Evolutionary conservation across 2,888 invertebrate species (phyloP).

Genomic region (Dendrolimus pini): DNA sequence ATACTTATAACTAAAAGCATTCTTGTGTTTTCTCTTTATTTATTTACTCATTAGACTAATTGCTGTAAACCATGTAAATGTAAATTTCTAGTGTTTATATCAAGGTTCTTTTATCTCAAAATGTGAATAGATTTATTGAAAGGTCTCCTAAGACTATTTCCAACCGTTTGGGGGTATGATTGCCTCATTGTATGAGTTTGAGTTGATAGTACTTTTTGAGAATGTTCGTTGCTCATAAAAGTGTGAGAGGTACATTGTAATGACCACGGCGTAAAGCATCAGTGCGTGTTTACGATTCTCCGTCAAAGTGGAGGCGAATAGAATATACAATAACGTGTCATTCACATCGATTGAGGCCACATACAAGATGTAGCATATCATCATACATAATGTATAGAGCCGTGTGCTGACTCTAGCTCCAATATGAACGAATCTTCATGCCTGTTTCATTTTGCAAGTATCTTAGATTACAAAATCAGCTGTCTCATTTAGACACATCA

Average conservation of each 20-base stretch:
- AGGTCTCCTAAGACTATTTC: neutral
- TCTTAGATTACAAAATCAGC: too few species aligned
- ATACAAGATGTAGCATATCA: conserved; percentile 55
- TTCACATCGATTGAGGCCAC: conserved; percentile 70
- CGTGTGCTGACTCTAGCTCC: conserved; percentile 45
- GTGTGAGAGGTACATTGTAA: too few species aligned
- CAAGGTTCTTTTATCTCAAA: neutral
- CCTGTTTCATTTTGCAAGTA: conserved; percentile 17
- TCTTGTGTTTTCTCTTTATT: conserved; percentile 32
- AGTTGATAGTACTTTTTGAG: too few species aligned
- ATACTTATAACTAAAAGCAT: conserved; percentile 46
- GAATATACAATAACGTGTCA: conserved; percentile 73
- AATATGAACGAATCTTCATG: conserved; percentile 36
- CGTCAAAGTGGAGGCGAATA: conserved; percentile 60
- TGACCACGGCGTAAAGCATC: too few species aligned
- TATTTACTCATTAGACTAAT: conserved; percentile 35
- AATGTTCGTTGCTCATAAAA: too few species aligned
- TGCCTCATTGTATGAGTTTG: too few species aligned
- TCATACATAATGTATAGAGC: conserved; percentile 57
- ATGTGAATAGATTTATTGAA: neutral
- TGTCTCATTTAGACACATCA: too few species aligned
- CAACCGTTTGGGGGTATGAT: too few species aligned
- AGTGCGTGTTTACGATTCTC: conserved; percentile 63
- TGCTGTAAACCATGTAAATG: conserved; percentile 29
- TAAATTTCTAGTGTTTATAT: conserved; percentile 12